Conservation (phyloP, 2,888 invertebrate species). For the Eumacrocentrus americanus region DNA sequence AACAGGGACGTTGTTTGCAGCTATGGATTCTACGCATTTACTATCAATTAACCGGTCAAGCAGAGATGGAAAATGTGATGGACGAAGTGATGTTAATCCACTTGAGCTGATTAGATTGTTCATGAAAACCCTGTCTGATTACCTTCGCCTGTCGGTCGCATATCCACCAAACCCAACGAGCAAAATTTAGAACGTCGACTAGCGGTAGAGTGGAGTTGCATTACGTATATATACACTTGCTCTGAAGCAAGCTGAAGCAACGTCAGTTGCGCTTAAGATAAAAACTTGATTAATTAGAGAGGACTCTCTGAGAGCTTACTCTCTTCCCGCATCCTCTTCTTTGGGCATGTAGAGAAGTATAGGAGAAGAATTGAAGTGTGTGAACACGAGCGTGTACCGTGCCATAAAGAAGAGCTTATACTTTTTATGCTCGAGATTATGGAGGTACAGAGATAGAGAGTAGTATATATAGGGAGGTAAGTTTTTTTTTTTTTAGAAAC, state of each 20-base stretch:
- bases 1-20: not conserved
- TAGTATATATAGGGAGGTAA: too few relatives aligned
- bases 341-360: too few relatives aligned
- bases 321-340: slow-evolving; percentile 1
- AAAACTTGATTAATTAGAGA: slow-evolving; percentile 32
- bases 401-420: too few relatives aligned
- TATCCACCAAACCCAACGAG: not conserved
- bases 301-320: slow-evolving; percentile 21
- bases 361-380: too few relatives aligned
- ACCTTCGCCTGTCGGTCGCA: slow-evolving; percentile 13
- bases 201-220: too few relatives aligned
- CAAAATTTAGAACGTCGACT: not conserved
- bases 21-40: too few relatives aligned
- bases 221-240: too few relatives aligned
- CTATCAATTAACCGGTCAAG: too few relatives aligned
- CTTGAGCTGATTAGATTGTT: not conserved
- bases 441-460: too few relatives aligned
- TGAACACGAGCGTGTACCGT: too few relatives aligned
- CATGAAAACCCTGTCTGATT: not conserved
- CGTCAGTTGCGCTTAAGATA: slow-evolving; percentile 23
- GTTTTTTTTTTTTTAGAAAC: too few relatives aligned
- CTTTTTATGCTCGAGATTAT: too few relatives aligned
- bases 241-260: slow-evolving; percentile 18
- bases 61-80: slow-evolving; percentile 6
- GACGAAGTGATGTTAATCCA: slow-evolving; percentile 20